Conservation (phyloP, 2,888 invertebrate genomes). For the Philopedon plagiatum region DNA sequence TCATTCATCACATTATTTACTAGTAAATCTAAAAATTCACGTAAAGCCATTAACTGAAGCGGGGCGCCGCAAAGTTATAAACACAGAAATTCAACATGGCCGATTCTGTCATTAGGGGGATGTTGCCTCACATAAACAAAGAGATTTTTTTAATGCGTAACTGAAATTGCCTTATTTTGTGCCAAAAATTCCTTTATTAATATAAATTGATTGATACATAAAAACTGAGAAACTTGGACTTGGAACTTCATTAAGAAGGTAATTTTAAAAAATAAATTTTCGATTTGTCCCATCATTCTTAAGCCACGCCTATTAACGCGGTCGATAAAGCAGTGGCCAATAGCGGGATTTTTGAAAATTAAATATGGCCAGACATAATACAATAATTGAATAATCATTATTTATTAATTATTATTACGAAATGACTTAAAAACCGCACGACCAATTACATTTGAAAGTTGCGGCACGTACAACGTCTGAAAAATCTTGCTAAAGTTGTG, state of each 20-base stretch:
- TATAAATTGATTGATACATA: neutral
- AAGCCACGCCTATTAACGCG: slow-evolving; percentile 36
- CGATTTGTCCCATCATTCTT: slow-evolving; percentile 32
- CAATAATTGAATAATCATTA: too few species aligned
- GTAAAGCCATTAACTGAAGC: slow-evolving; percentile 62
- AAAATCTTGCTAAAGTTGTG: too few species aligned
- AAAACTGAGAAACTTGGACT: neutral
- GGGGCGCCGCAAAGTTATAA: slow-evolving; percentile 69
- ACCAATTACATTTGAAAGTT: too few species aligned
- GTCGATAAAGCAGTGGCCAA: slow-evolving; percentile 13
- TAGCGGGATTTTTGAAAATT: too few species aligned
- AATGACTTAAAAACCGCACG: too few species aligned
- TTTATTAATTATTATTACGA: too few species aligned
- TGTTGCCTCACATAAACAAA: slow-evolving; percentile 57
- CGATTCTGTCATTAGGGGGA: slow-evolving; percentile 51
- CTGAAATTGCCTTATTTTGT: neutral
- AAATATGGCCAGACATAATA: too few species aligned
- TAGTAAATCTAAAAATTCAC: slow-evolving; percentile 54
- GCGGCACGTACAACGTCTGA: too few species aligned
- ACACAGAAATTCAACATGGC: slow-evolving; percentile 68
- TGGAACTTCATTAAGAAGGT: too few species aligned
- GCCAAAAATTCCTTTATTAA: neutral
- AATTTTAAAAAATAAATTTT: too few species aligned
- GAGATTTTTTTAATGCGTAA: slow-evolving; percentile 37
- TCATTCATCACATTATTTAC: slow-evolving; percentile 51